These are phyloP conservation scores for Chrosomus eos DNA, from an alignment of 2,797 vertebrate genomes.

Conservation along the genomic window DNA sequence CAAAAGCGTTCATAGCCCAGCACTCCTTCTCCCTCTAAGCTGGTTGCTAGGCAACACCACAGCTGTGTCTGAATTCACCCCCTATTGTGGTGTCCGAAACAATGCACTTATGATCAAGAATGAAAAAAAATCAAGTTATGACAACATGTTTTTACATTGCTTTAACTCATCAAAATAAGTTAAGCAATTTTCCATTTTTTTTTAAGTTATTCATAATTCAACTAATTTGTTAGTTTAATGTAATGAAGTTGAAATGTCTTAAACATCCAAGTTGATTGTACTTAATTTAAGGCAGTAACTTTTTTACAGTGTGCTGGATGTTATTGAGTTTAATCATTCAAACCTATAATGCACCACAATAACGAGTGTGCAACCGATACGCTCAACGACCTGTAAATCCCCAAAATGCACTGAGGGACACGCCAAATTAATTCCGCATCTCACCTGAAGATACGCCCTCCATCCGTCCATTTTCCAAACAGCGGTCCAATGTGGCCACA, in stretches of 20 bases:
- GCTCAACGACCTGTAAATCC: neutral
- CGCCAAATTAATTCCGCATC: neutral
- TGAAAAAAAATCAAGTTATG: no score
- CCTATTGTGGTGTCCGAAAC: neutral
- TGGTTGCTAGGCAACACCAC: constrained; percentile 58
- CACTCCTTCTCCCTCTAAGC: constrained; percentile 13
- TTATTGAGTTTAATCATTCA: neutral
- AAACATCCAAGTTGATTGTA: no score
- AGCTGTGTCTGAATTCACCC: neutral
- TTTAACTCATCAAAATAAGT: no score
- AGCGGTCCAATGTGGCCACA: neutral
- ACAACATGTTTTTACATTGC: no score
- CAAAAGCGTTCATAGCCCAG: constrained; percentile 39
- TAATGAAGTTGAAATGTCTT: no score
- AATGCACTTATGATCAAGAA: no score
- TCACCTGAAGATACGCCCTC: neutral
- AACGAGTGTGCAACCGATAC: neutral
- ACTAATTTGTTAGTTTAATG: no score
- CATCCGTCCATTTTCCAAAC: neutral
- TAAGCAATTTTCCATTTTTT: no score
- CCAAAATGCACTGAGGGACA: neutral
- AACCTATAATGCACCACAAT: neutral
- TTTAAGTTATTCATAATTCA: no score
- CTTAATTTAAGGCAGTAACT: no score
- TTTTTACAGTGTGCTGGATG: neutral